Conservation (phyloP, 2,113 vertebrate species). For the Columba janthina region DNA sequence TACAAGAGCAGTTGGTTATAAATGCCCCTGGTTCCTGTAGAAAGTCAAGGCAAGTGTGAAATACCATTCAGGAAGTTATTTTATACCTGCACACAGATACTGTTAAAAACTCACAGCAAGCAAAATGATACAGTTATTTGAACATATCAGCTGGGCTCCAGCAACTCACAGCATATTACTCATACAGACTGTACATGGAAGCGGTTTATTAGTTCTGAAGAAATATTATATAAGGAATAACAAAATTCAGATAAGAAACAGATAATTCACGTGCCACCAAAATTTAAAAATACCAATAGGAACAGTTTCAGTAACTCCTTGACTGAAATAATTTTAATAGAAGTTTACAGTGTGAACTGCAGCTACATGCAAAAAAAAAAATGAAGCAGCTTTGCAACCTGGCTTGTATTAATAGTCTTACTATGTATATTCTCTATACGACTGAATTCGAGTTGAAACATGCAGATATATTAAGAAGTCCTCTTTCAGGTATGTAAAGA, state of each 20-base stretch:
- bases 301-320: neutral
- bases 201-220: neutral
- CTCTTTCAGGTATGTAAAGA: neutral
- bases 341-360: neutral
- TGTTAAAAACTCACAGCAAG: neutral
- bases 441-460: neutral
- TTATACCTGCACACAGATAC: neutral
- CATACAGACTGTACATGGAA: rapidly evolving
- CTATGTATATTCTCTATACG: neutral
- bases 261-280: rapidly evolving
- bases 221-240: neutral
- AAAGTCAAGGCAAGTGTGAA: neutral
- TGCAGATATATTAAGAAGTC: neutral
- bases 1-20: neutral
- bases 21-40: rapidly evolving
- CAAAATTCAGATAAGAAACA: neutral
- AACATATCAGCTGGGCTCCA: neutral
- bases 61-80: neutral
- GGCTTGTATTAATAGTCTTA: neutral
- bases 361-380: neutral
- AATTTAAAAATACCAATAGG: neutral
- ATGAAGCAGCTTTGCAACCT: neutral
- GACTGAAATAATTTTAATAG: neutral
- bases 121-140: neutral
- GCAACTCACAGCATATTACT: neutral